Conservation (phyloP, 2,113 vertebrate species). For the Entelurus aequoreus region DNA sequence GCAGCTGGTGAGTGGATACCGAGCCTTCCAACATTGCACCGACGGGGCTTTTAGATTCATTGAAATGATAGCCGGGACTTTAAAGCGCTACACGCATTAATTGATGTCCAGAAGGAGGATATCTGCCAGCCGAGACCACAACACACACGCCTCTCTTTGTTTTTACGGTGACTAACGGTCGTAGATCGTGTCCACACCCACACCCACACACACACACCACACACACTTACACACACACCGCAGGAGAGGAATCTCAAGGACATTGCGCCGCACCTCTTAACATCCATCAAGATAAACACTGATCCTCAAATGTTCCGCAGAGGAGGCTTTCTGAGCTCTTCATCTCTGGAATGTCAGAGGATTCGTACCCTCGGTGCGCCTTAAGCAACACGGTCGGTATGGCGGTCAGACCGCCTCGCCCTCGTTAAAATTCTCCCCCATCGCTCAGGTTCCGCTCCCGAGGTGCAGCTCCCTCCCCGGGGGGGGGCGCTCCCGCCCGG, state of each 20-base stretch:
- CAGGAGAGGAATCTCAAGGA: constrained; percentile 35
- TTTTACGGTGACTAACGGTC: constrained; percentile 32
- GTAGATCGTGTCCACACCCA: constrained; percentile 21
- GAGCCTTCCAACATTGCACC: constrained; percentile 45
- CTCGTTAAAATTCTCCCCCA: constrained; percentile 47
- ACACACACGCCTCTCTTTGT: constrained; percentile 40
- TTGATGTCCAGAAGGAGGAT: constrained; percentile 62
- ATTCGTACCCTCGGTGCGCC: constrained; percentile 13
- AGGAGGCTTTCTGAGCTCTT: constrained; percentile 15
- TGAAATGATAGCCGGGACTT: constrained; percentile 72
- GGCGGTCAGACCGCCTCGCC: constrained; percentile 16
- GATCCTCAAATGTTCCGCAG: constrained; percentile 13
- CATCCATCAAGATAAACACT: constrained; percentile 7
- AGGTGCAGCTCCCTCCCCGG: constrained; percentile 50
- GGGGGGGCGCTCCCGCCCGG: constrained; percentile 55
- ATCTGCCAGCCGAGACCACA: constrained; percentile 34
- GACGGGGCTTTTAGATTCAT: constrained; percentile 66
- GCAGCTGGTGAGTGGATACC: constrained; percentile 69
- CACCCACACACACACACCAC: neutral
- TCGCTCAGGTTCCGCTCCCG: constrained; percentile 34
- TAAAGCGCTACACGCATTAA: constrained; percentile 64
- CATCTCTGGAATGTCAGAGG: constrained; percentile 14
- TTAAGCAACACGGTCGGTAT: constrained; percentile 27
- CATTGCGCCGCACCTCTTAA: constrained; percentile 21
- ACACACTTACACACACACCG: neutral